A percentile compares a stretch with the other conserved stretches of the same genome.
phyloP scores from a whole-genome alignment of 2,888 invertebrate species.

The Ectemnius lituratus region DNA sequence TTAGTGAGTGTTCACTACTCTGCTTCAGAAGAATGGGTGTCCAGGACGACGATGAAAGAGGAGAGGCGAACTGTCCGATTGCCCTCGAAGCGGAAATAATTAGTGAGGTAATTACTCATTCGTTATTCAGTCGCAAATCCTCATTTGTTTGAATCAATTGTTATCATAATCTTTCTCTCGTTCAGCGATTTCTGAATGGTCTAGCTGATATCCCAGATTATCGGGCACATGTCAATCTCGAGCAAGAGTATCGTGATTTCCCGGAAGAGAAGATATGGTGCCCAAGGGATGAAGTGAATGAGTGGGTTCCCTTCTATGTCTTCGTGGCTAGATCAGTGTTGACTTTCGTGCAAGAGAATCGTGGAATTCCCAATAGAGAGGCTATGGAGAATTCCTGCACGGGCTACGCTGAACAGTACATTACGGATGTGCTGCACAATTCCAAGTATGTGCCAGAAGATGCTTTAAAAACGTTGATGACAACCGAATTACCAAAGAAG shows the following conservation, averaged over 20 bases:
- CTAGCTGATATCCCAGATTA: conserved; percentile 34
- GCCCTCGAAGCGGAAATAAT: neutral
- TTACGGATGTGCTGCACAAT: conserved; percentile 41
- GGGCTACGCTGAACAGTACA: conserved; percentile 48
- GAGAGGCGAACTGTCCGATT: neutral
- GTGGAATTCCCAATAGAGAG: conserved; percentile 41
- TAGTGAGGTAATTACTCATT: conserved; percentile 11
- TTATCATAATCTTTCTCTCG: neutral
- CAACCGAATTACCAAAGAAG: conserved; percentile 23
- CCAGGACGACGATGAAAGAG: neutral
- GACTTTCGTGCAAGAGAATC: conserved; percentile 41
- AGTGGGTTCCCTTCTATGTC: conserved; percentile 43
- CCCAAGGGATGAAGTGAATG: conserved; percentile 35
- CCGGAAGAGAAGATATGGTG: conserved; percentile 49
- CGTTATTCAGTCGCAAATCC: too few relatives aligned
- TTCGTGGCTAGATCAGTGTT: conserved; percentile 44
- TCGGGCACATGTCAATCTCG: neutral
- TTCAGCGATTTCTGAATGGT: conserved; percentile 12
- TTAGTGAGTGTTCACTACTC: neutral
- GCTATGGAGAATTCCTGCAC: conserved; percentile 52
- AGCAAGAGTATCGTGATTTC: conserved; percentile 37
- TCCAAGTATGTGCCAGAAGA: conserved; percentile 42
- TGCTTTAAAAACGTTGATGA: conserved; percentile 32
- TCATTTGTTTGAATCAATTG: too few relatives aligned
- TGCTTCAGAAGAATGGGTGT: conserved; percentile 10